Evolutionary conservation across 2,888 invertebrate genomes (phyloP).

Genomic region (Spialia ferax): DNA sequence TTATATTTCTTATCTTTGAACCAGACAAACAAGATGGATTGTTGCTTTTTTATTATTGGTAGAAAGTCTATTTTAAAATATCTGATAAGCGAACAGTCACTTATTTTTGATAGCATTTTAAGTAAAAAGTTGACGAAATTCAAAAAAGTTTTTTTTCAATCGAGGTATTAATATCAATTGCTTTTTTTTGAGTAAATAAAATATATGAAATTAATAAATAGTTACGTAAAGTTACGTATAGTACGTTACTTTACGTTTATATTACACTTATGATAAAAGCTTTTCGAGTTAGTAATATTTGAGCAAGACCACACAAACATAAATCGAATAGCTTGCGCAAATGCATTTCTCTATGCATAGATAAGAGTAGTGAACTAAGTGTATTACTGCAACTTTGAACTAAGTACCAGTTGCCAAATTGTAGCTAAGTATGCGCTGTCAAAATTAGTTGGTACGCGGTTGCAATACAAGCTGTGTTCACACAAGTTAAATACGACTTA

Average conservation of each 20-base stretch:
- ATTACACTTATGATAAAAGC: neutral
- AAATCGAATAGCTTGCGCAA: neutral
- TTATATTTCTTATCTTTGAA: too few species aligned
- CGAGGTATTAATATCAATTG: too few species aligned
- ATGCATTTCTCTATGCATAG: conserved; percentile 11
- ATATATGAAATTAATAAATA: too few species aligned
- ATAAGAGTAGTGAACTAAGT: conserved; percentile 24
- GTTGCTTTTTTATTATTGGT: neutral
- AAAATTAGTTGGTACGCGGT: conserved; percentile 82
- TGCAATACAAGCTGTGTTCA: conserved; percentile 77
- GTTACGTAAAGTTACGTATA: too few species aligned
- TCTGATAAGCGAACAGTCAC: too few species aligned
- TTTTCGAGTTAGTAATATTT: neutral
- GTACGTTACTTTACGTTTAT: too few species aligned
- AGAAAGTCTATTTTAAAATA: too few species aligned
- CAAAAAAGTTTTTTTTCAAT: too few species aligned
- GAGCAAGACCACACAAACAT: neutral
- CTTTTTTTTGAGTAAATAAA: too few species aligned
- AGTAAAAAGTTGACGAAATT: too few species aligned
- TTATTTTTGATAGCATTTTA: too few species aligned
- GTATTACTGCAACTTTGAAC: conserved; percentile 35
- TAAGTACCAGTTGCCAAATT: conserved; percentile 55
- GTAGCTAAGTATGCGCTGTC: conserved; percentile 69
- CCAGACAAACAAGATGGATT: too few species aligned
- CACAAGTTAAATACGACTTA: conserved; percentile 82